phyloP scores from a whole-genome alignment of 1,140 invertebrate species.

The Caenorhabditis briggsae region DNA sequence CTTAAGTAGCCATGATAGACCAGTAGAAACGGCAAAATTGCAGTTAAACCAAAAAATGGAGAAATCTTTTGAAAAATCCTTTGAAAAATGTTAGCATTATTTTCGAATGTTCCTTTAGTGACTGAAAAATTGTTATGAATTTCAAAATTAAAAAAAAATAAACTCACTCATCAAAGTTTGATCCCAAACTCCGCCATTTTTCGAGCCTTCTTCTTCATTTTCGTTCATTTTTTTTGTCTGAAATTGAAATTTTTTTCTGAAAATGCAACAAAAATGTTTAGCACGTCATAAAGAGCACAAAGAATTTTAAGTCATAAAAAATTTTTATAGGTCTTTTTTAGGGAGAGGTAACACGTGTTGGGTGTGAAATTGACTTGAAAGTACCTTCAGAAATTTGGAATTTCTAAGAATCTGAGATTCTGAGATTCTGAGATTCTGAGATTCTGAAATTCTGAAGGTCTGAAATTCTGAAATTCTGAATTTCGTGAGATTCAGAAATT shows the following conservation, averaged over 20 bases:
- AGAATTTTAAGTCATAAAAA: background rate
- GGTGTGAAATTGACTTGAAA: conserved; percentile 55
- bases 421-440: too few relatives aligned
- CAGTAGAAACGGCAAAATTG: conserved; percentile 6
- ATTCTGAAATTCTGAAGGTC: too few relatives aligned
- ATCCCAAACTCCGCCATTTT: background rate
- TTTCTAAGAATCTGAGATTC: too few relatives aligned
- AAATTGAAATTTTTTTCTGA: too few relatives aligned
- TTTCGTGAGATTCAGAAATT: too few relatives aligned
- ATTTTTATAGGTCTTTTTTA: conserved; percentile 62
- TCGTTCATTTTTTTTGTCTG: background rate
- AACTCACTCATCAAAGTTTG: background rate
- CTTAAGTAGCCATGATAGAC: conserved; percentile 65
- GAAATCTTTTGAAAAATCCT: background rate
- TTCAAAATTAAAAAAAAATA: background rate
- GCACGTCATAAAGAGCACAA: background rate
- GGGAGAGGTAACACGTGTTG: conserved; percentile 63
- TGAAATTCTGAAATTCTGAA: too few relatives aligned
- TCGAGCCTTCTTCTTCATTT: background rate
- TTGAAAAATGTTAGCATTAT: conserved; percentile 25
- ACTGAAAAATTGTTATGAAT: background rate
- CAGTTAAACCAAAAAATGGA: background rate
- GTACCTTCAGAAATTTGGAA: too few relatives aligned
- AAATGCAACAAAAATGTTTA: background rate
- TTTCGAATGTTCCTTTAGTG: background rate